Evolutionary conservation across 2,888 invertebrate genomes (phyloP), one percentile per base, ranked within the genome.

Genomic region (Metacarcinus magister): DNA sequence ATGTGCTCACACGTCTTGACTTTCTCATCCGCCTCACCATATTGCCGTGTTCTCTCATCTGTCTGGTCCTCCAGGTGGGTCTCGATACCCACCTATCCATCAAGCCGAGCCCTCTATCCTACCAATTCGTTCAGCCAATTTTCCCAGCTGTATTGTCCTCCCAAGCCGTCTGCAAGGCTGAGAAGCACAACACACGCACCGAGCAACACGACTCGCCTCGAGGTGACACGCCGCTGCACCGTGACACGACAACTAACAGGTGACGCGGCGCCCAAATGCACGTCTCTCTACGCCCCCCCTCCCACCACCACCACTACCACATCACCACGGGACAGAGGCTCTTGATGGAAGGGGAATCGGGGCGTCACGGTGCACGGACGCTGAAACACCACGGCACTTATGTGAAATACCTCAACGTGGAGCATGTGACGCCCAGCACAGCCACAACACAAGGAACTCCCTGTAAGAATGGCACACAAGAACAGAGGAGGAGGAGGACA

Each of bases 201-300:
- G 92, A 46, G 46, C 60, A 4, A 91, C 91, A 75, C 75, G 82
- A 93, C 93, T n/a, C 67, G 67, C 39, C 75, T 75, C 44, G 19
- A 75, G 93, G 93, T 43, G 93, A 93, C 93, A 93, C 93, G 82
- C 10, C 93, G 44, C 91, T 48, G 48, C 91, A 28, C 44, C 48
- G 91, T 91, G 91, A 91, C 48, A 91, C 91, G 28, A 90, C 90
- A 90, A 92, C 43, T 75, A 93, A 10, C 67, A 93, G 93, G 93
- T 44, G 93, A 67, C 93, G 32, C 93, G 43, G 32, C 93, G 39
- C 39, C 87, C 87, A 32, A 39, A 32, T 39, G 87, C 87, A 87
- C 87, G 87, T 16, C 87, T 4, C 13, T 16, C 75, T 28, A 7
- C 3, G 39, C 39, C 39, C 19, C 39, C 87, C 67, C 67, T 0